Evolutionary conservation across 2,797 vertebrate genomes (phyloP).

Genomic region (Hylomyscus alleni): DNA sequence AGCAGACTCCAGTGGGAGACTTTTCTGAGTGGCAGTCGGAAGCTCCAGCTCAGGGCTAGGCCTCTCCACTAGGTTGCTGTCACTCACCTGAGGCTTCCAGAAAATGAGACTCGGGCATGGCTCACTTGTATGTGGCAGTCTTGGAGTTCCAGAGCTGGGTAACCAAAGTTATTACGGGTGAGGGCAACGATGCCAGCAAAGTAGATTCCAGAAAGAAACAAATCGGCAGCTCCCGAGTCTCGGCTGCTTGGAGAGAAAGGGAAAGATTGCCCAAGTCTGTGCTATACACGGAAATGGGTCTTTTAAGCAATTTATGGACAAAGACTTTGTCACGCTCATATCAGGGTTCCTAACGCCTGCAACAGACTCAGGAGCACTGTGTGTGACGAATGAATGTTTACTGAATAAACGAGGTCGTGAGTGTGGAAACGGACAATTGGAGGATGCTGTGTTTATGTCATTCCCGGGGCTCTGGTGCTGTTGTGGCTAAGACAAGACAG

Average conservation of each 20-base stretch:
- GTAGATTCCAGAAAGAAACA: constrained; percentile 85
- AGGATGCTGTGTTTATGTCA: not conserved
- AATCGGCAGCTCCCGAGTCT: constrained; percentile 81
- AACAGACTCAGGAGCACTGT: not conserved
- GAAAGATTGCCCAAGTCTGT: not conserved
- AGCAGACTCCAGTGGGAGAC: not conserved
- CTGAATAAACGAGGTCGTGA: not conserved
- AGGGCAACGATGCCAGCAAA: constrained; percentile 76
- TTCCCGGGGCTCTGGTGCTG: not conserved
- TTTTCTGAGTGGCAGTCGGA: not conserved
- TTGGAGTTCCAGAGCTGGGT: constrained; percentile 72
- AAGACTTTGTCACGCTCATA: not conserved
- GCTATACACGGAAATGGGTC: not conserved
- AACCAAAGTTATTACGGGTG: constrained; percentile 67
- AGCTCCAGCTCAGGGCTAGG: not conserved
- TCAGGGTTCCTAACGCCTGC: not conserved
- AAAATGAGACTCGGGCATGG: constrained; percentile 81
- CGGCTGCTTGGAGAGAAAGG: constrained; percentile 73
- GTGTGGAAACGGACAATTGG: not conserved
- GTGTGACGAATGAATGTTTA: not conserved
- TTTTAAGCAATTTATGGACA: not conserved
- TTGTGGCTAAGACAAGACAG: not conserved
- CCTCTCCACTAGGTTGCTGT: not conserved
- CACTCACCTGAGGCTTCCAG: constrained; percentile 82
- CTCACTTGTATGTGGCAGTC: constrained; percentile 81